Evolutionary conservation across 1,140 invertebrate species (phyloP).

Genomic region (Polypedilum pembai): DNA sequence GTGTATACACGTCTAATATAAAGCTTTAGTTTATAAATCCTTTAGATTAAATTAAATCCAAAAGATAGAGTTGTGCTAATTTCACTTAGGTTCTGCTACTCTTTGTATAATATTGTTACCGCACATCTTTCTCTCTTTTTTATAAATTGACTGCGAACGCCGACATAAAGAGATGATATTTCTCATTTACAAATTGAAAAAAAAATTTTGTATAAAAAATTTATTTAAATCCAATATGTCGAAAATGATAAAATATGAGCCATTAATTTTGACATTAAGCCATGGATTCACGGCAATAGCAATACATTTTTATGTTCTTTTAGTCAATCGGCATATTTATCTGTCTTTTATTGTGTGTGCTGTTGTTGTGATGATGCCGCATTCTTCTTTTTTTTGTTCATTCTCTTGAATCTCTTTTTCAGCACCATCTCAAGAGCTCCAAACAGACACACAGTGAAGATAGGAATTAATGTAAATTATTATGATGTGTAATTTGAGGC

Average conservation of each 20-base stretch:
- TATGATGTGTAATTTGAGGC: constrained; percentile 28
- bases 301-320: constrained; percentile 4
- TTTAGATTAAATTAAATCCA: no score
- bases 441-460: not conserved
- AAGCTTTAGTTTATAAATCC: no score
- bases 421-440: not conserved
- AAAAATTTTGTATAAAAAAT: not conserved
- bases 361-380: not conserved
- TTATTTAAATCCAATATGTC: constrained; percentile 26
- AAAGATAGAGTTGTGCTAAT: no score
- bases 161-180: not conserved
- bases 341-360: not conserved
- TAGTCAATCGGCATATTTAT: constrained; percentile 3
- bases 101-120: no score
- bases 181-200: constrained; percentile 20
- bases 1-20: no score
- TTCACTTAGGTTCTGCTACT: no score
- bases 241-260: not conserved
- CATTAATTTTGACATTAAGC: constrained; percentile 26
- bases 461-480: constrained; percentile 27
- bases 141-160: not conserved
- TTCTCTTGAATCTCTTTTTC: not conserved
- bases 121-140: no score
- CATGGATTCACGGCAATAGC: constrained; percentile 15
- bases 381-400: not conserved